Base-by-base conservation (phyloP, 1,140 invertebrate species). In the Thaumatotibia leucotreta region DNA sequence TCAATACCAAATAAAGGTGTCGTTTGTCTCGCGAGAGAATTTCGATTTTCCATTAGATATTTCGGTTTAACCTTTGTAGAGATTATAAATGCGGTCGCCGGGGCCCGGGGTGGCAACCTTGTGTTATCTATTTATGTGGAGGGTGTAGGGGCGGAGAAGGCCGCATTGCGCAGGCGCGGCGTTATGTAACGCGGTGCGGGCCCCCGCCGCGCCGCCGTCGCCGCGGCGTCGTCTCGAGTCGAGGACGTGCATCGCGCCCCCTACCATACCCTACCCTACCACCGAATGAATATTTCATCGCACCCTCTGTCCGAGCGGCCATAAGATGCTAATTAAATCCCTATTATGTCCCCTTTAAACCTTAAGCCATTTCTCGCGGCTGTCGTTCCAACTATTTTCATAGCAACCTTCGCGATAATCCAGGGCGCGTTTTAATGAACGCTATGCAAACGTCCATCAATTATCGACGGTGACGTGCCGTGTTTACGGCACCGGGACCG, bases 101-200 rank as follows among this genome's bases (percentile, higher is more conserved):
- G 75, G 82, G 80, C 76, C 75, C 71, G 75, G 79, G 86, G 83
- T 84, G 85, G 88, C 80, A 90, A 89, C 88, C 88, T 89, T 90
- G 88, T 86, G 77, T 89, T 79, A 88, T 81, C 84, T 90, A 90
- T 90, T 90, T 90, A 90, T 88, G 86, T 86, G 79, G 88, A 82
- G 82, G 85, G 80, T 83, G 72, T 74, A 58, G 52, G 9, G 50
- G 22, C n/a, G 52, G 52, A 4, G 70, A 74, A 71, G 75, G 63
- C 69, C 76, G 75, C 77, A 84, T 63, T 77, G 84, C 88, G 88
- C 88, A 84, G 76, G 82, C 83, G 75, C 82, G 66, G 64, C 74
- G 69, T 88, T 89, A 89, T 83, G 80, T 90, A 90, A 86, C 79
- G 65, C 74, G 75, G 73, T 63, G 66, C 68, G 78, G 80, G 65